Evolutionary conservation across 2,113 vertebrate species (phyloP), one percentile per base, ranked within the genome.

Genomic region (Fregetta grallaria): DNA sequence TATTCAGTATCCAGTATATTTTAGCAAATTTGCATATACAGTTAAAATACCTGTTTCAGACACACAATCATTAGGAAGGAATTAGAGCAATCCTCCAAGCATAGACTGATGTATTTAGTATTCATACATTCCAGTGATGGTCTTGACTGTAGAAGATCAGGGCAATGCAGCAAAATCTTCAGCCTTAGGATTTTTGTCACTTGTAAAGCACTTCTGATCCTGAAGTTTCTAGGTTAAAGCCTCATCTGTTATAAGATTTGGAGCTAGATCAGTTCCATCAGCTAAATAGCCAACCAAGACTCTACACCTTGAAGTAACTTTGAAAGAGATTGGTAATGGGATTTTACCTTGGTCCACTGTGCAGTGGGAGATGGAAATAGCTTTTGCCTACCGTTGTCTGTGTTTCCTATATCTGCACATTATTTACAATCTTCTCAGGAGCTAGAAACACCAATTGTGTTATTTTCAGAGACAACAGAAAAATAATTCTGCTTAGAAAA

Each of bases 401-500:
- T 53, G 38, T 49, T 67, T 77, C 73, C 93, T 32, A 1, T 44
- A 13, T 32, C 71, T 79, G 36, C 53, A 72, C 52, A 52, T 96
- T 38, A 68, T 68, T 84, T 52, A 36, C 21, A 25, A 3, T 67
- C 86, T 96, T 93, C 62, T 92, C 82, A 83, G 95, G 90, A 88
- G 90, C 58, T 73, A 71, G 59, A 85, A 77, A 84, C 45, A 56
- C 75, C 56, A 30, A 53, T 2, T 81, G 30, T 94, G 40, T 88
- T 90, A n/a, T 78, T 88, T 92, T 79, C 87, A 93, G 14, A 65
- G 90, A 45, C 29, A 65, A 27, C 19, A 92, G 65, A 80, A 95
- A 92, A 91, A 68, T 52, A 68, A 53, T 77, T 53, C 85, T 66
- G 65, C 83, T 94, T 89, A 86, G 80, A 72, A 92, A 95, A 86